Conservation (phyloP, 2,888 invertebrate species). For the Ormia ochracea region DNA sequence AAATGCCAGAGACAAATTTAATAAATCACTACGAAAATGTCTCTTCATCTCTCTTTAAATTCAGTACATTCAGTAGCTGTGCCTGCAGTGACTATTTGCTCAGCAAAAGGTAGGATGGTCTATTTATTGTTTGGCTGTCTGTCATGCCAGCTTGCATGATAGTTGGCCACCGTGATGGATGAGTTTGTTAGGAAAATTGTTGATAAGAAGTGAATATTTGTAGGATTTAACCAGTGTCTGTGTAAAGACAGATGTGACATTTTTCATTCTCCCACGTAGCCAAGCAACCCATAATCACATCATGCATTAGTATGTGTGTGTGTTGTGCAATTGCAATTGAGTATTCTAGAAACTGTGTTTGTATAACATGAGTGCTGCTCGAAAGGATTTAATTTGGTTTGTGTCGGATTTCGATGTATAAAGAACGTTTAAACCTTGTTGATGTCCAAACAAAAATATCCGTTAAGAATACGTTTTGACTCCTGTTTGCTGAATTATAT, state of each 20-base stretch:
- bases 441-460: neutral
- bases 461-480: neutral
- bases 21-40: neutral
- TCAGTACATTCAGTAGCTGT: too few species aligned
- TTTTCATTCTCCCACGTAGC: neutral
- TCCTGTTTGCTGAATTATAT: neutral
- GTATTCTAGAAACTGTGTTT: neutral
- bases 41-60: neutral
- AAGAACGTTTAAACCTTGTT: neutral
- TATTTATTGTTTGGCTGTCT: neutral
- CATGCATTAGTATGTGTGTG: neutral
- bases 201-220: slow-evolving; percentile 11
- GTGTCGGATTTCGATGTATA: too few species aligned
- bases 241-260: neutral
- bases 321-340: neutral
- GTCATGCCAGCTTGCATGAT: neutral
- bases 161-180: neutral
- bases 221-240: neutral
- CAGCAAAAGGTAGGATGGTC: neutral
- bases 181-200: neutral
- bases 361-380: neutral
- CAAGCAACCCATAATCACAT: neutral
- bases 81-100: neutral
- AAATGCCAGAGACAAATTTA: neutral
- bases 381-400: neutral